These are phyloP conservation scores for Anoncus sp. DNA, from an alignment of 2,888 invertebrate species.

Conservation along the genomic window DNA sequence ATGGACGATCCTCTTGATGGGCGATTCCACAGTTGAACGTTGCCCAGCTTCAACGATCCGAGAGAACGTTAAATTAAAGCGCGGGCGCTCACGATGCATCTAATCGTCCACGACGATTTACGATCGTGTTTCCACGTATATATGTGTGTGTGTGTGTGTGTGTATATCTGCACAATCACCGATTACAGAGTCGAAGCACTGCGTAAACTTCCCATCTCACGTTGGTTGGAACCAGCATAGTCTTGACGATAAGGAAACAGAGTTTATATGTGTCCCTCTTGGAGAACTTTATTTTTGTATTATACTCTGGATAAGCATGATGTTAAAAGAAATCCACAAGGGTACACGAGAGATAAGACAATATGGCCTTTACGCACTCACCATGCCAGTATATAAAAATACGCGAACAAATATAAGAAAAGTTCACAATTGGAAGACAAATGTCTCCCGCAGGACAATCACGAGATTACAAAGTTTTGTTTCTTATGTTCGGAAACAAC, in stretches of 20 bases:
- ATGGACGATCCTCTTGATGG: slow-evolving; percentile 27
- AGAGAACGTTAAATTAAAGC: slow-evolving; percentile 52
- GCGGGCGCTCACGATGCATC: slow-evolving; percentile 30
- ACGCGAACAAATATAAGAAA: not conserved
- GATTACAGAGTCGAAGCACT: not conserved
- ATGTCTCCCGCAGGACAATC: slow-evolving; percentile 47
- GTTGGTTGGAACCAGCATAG: slow-evolving; percentile 11
- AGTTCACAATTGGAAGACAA: slow-evolving; percentile 28
- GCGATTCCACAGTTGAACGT: slow-evolving; percentile 42
- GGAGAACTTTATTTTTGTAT: not conserved
- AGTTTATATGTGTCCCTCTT: not conserved
- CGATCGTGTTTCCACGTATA: not conserved
- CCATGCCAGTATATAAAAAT: too few species aligned
- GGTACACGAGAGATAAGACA: not conserved
- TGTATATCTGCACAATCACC: not conserved
- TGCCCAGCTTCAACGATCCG: slow-evolving; percentile 29
- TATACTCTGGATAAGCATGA: not conserved
- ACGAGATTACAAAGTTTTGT: slow-evolving; percentile 58
- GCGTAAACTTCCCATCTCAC: not conserved
- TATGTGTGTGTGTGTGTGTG: too few species aligned
- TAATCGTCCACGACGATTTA: slow-evolving; percentile 45
- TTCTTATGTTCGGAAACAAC: slow-evolving; percentile 8
- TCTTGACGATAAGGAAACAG: not conserved
- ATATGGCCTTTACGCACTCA: too few species aligned
- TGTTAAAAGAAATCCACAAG: slow-evolving; percentile 13